A percentile compares a stretch with the other conserved stretches of the same genome.
Evolutionary conservation across 2,888 invertebrate species (phyloP).

Genomic region (Cyaniris semiargus): DNA sequence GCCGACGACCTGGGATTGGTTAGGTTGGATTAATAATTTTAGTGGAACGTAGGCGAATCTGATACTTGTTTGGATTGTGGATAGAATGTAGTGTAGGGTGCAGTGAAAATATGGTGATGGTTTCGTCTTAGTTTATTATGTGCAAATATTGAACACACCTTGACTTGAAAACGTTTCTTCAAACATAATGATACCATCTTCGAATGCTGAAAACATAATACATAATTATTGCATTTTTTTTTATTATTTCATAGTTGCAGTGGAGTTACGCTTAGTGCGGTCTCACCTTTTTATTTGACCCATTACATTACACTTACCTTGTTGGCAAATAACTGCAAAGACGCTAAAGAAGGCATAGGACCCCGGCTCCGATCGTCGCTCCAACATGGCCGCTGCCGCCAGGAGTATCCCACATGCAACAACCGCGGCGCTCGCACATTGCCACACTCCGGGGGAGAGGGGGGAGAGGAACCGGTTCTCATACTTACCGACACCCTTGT

Average conservation of each 20-base stretch:
- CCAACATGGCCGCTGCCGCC: constrained; percentile 56
- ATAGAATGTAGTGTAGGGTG: too few species aligned
- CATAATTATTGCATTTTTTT: too few species aligned
- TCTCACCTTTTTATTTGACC: too few species aligned
- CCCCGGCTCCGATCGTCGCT: constrained; percentile 54
- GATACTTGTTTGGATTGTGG: neutral
- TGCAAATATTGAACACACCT: constrained; percentile 49
- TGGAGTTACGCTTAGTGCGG: too few species aligned
- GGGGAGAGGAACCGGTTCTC: constrained; percentile 75
- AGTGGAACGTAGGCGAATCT: neutral
- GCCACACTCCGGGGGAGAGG: constrained; percentile 69
- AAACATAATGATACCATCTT: constrained; percentile 57
- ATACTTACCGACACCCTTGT: constrained; percentile 63
- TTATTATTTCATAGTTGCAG: too few species aligned
- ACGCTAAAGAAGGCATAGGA: constrained; percentile 62
- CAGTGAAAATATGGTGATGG: neutral
- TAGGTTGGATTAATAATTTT: neutral
- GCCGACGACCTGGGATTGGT: constrained; percentile 54
- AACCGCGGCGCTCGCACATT: constrained; percentile 54
- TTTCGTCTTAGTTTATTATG: neutral
- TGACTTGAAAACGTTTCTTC: constrained; percentile 57
- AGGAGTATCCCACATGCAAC: constrained; percentile 58
- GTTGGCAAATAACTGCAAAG: constrained; percentile 66
- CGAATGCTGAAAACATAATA: constrained; percentile 56
- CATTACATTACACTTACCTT: constrained; percentile 50